Base-by-base conservation (phyloP, 92 coral and sea anemone species). In the Porites evermanni region DNA sequence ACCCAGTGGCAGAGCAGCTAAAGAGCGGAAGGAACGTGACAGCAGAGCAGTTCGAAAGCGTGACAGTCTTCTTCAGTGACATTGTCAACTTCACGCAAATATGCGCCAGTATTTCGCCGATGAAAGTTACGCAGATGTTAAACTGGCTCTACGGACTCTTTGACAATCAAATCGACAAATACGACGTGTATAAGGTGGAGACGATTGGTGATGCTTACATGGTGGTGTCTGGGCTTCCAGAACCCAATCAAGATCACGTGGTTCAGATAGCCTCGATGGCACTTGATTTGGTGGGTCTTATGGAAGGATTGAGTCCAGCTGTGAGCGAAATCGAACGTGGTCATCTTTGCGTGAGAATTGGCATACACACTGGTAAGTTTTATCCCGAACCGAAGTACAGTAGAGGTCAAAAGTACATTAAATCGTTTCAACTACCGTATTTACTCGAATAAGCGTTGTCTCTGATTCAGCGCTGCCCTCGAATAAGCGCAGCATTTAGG, bases 141-240 rank as follows among this genome's bases (percentile, higher is more conserved):
- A 93, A 93, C 70, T 79, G 82, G 10, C 86, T 93, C 14, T 93
- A 93, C 78, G 88, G 92, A 7, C 81, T 82, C 6, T 91, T 93
- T 78, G 96, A 93, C 75, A 91, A 91, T 78, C 86, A 89, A 32
- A 85, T 91, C 56, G 96, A 93, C 71, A 88, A 91, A 87, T 91
- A 91, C 71, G 96, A 93, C 71, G 96, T 93, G 38, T 93, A 93
- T 84, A 93, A 93, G 79, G 94, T 93, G 24, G 96, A 91, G 79
- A 93, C 96, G 44, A 93, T 93, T 52, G 96, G 96, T 13, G 96
- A 93, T 71, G 94, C 96, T 17, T 93, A 93, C 79, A 93, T 93
- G 96, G 96, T 93, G 38, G 96, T 91, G 64, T 79, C 86, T 26
- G 89, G 89, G 26, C 74, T 88, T 64, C 91, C 91, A 1, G 75